Evolutionary conservation across 2,888 invertebrate genomes (phyloP).

Genomic region (Limnephilus lunatus): DNA sequence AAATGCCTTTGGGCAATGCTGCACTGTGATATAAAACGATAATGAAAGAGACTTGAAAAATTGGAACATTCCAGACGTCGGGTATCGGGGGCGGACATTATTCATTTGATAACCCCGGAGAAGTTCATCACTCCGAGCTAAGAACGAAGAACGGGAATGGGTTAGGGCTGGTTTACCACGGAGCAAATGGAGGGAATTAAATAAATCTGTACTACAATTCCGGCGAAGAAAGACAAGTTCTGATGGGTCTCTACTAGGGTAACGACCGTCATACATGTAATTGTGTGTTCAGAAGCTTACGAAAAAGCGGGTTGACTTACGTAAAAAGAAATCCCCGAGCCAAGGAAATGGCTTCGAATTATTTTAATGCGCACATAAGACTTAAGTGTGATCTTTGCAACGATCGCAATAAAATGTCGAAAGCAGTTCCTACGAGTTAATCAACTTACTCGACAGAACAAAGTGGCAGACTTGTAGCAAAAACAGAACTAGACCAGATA

Average conservation of each 20-base stretch:
- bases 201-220: constrained; percentile 39
- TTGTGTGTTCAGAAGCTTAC: constrained; percentile 2
- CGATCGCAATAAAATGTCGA: not conserved
- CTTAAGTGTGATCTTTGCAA: not conserved
- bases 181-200: constrained; percentile 32
- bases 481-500: not conserved
- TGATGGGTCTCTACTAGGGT: constrained; percentile 24
- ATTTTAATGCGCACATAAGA: not conserved
- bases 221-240: constrained; percentile 26
- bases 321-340: constrained; percentile 2
- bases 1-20: constrained; percentile 42
- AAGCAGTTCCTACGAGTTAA: constrained; percentile 10
- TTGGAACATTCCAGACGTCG: constrained; percentile 55
- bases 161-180: not conserved
- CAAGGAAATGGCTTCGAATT: not conserved
- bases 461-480: constrained; percentile 12
- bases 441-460: constrained; percentile 12
- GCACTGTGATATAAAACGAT: constrained; percentile 50
- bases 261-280: constrained; percentile 24
- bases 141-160: not conserved
- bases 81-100: constrained; percentile 52
- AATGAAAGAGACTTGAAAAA: constrained; percentile 56
- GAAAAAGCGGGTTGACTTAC: not conserved
- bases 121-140: constrained; percentile 44
- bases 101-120: constrained; percentile 55